Percentiles rank a stretch among this genome's conserved stretches.
Conservation (phyloP, 2,113 vertebrate species). For the Mustela lutreola region DNA sequence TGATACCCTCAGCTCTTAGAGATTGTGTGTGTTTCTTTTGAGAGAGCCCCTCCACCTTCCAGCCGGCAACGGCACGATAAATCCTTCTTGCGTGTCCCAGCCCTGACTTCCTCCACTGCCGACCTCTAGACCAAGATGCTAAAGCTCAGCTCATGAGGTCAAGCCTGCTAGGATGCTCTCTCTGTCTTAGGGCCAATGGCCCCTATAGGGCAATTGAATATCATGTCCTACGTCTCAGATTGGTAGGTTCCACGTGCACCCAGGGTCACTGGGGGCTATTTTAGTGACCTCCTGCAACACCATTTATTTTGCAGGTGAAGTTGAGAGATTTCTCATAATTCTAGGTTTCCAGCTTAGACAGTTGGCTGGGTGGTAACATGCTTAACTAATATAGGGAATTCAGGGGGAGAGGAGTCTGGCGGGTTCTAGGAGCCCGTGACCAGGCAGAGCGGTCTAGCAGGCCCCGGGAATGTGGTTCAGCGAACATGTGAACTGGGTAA, state of each 20-base stretch:
- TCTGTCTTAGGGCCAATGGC: not conserved
- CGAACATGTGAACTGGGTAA: not conserved
- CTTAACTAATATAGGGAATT: not conserved
- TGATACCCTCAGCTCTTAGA: not conserved
- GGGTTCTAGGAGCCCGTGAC: not conserved
- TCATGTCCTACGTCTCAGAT: accelerated
- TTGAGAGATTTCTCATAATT: not conserved
- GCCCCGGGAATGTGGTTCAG: not conserved
- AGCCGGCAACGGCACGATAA: too few relatives aligned
- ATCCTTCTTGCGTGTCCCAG: not conserved
- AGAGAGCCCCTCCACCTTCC: not conserved
- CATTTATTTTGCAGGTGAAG: not conserved
- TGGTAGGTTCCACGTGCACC: not conserved
- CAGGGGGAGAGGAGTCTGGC: not conserved
- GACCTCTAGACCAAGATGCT: not conserved
- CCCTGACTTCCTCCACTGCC: not conserved
- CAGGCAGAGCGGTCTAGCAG: not conserved
- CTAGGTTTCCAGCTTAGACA: not conserved
- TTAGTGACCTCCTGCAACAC: not conserved
- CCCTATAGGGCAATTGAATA: not conserved
- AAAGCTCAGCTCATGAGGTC: not conserved
- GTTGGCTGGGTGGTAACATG: not conserved
- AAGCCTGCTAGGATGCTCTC: not conserved
- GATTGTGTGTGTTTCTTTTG: not conserved
- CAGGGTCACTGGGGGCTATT: not conserved